Conservation (phyloP, 2,888 invertebrate species). For the Oeneis ivallda region DNA sequence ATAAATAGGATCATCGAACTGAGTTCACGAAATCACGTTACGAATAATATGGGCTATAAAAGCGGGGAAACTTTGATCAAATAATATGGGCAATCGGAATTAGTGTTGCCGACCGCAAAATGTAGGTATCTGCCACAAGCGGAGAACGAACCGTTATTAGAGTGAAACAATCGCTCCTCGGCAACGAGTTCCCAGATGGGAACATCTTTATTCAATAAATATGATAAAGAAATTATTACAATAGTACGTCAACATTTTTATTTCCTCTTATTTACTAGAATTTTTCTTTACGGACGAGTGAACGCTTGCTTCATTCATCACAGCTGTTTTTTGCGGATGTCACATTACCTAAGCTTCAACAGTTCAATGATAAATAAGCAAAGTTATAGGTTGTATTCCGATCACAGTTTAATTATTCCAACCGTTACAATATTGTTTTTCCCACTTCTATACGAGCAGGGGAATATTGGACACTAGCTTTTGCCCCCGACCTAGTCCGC, state of each 20-base stretch:
- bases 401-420: too few species aligned
- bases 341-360: too few species aligned
- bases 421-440: too few species aligned
- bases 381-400: too few species aligned
- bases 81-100: slow-evolving; percentile 52
- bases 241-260: background rate
- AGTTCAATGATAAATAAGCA: too few species aligned
- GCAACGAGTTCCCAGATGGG: slow-evolving; percentile 16
- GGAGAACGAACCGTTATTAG: slow-evolving; percentile 36
- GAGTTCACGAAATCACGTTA: background rate
- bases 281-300: too few species aligned
- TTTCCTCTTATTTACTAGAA: too few species aligned
- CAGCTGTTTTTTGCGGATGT: too few species aligned
- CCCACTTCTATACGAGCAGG: too few species aligned
- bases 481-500: too few species aligned
- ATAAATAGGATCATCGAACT: background rate
- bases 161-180: slow-evolving; percentile 25
- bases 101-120: slow-evolving; percentile 50
- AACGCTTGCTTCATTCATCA: too few species aligned
- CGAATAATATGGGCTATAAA: slow-evolving; percentile 10
- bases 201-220: slow-evolving; percentile 12
- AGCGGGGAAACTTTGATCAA: slow-evolving; percentile 28
- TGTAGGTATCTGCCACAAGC: slow-evolving; percentile 49
- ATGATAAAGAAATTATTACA: background rate
- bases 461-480: too few species aligned